Percentiles rank a stretch among this genome's conserved stretches.
Evolutionary conservation across 2,113 vertebrate species (phyloP).

Genomic region (Labeo catla): DNA sequence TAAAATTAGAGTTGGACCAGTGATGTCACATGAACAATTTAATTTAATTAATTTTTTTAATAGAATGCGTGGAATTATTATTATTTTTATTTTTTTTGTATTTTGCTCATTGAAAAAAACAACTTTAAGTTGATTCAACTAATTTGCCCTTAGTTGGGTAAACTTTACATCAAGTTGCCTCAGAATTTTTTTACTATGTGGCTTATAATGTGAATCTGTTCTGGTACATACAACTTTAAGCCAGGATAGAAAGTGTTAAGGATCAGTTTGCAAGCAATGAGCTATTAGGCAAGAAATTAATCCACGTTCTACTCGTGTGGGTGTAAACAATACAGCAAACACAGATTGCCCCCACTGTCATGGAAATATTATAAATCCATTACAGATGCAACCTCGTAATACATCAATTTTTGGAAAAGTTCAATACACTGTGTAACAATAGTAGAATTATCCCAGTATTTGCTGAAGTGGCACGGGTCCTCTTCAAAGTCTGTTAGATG

Average conservation of each 20-base stretch:
- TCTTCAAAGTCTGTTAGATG: slow-evolving; percentile 41
- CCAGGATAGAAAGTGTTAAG: slow-evolving; percentile 23
- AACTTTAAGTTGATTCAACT: background rate
- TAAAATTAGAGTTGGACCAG: too few species aligned
- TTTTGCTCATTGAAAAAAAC: background rate
- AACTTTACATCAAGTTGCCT: background rate
- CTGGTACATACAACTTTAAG: background rate
- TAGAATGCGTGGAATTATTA: too few species aligned
- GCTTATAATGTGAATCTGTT: background rate
- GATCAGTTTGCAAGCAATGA: slow-evolving; percentile 35
- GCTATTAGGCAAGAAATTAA: slow-evolving; percentile 32
- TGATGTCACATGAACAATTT: too few species aligned
- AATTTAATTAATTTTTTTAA: too few species aligned
- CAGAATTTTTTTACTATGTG: background rate
- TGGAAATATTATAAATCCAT: slow-evolving; percentile 39
- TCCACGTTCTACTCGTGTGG: slow-evolving; percentile 32
- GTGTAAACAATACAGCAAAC: slow-evolving; percentile 41
- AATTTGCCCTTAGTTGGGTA: background rate
- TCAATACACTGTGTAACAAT: slow-evolving; percentile 1
- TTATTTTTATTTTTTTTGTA: background rate
- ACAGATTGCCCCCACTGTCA: slow-evolving; percentile 18
- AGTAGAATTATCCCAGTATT: background rate
- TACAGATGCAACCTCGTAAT: background rate
- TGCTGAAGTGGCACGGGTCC: background rate
- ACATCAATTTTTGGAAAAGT: background rate